Evolutionary conservation across 2,113 vertebrate genomes (phyloP).

Genomic region (Todiramphus saurophagus): DNA sequence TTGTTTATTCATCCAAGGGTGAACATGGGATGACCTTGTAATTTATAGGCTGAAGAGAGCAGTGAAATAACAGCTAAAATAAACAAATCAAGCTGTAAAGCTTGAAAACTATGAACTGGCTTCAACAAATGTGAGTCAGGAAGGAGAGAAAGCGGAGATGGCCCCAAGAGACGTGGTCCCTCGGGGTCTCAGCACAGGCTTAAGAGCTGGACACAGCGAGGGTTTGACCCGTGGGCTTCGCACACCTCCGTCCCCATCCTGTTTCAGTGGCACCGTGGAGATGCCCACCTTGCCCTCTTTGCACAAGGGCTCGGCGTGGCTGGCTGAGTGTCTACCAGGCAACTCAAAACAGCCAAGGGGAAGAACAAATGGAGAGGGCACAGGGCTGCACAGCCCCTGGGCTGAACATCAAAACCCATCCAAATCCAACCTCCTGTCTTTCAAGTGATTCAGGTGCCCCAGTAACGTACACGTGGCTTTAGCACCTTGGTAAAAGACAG

Average conservation of each 20-base stretch:
- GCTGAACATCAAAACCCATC: not conserved
- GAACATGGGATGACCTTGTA: slow-evolving; percentile 62
- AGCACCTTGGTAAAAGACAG: not conserved
- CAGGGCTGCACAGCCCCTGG: not conserved
- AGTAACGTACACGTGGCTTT: not conserved
- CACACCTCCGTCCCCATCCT: not conserved
- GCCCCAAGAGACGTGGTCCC: not conserved
- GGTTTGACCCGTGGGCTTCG: not conserved
- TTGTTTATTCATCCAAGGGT: slow-evolving; percentile 59
- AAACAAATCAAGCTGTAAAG: slow-evolving; percentile 61
- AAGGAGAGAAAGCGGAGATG: not conserved
- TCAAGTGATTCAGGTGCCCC: not conserved
- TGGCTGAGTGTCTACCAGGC: not conserved
- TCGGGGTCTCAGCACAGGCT: fast-evolving
- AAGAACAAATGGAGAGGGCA: not conserved
- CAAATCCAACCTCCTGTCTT: not conserved
- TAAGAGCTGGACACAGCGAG: not conserved
- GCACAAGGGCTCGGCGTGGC: fast-evolving
- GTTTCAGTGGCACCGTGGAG: fast-evolving
- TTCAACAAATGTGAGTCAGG: not conserved
- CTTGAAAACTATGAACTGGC: slow-evolving; percentile 37
- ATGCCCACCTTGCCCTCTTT: not conserved
- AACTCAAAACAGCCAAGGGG: not conserved
- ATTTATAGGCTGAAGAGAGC: slow-evolving; percentile 67
- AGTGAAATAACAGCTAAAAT: slow-evolving; percentile 59